These are phyloP conservation scores for Icerya purchasi DNA, from an alignment of 2,888 invertebrate species.

Conservation along the genomic window DNA sequence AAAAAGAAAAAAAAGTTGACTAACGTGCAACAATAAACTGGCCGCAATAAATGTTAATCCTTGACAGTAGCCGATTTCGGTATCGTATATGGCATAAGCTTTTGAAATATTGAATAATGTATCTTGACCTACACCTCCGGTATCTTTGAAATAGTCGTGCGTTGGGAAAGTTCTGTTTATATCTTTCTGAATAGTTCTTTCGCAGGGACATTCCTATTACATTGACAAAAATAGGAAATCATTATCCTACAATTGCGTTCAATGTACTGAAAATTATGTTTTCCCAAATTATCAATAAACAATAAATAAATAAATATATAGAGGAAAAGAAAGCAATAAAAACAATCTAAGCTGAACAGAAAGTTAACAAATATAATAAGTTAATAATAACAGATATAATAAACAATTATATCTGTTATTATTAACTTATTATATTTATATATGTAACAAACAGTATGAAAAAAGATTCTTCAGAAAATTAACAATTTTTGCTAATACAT, in stretches of 20 bases:
- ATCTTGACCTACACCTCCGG: slow-evolving; percentile 87
- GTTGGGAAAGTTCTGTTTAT: slow-evolving; percentile 97
- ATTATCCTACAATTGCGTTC: no score
- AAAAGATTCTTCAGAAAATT: no score
- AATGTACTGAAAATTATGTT: no score
- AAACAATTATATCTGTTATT: no score
- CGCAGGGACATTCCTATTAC: slow-evolving; percentile 78
- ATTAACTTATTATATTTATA: no score
- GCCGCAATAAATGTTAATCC: slow-evolving; percentile 95
- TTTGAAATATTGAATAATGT: slow-evolving; percentile 85
- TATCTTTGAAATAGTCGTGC: slow-evolving; percentile 91
- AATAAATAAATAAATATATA: background rate
- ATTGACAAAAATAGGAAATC: no score
- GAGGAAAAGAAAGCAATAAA: background rate
- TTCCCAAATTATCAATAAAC: background rate
- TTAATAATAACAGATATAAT: no score
- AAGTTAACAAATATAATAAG: background rate
- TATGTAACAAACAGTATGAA: no score
- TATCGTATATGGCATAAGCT: slow-evolving; percentile 92
- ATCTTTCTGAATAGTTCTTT: slow-evolving; percentile 85
- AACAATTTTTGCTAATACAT: no score
- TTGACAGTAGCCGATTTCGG: slow-evolving; percentile 97
- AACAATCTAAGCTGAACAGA: background rate
- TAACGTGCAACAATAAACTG: slow-evolving; percentile 80
- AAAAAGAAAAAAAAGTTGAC: no score